These are phyloP conservation scores for Leuciscus waleckii DNA, from an alignment of 2,797 vertebrate species.

Conservation along the genomic window DNA sequence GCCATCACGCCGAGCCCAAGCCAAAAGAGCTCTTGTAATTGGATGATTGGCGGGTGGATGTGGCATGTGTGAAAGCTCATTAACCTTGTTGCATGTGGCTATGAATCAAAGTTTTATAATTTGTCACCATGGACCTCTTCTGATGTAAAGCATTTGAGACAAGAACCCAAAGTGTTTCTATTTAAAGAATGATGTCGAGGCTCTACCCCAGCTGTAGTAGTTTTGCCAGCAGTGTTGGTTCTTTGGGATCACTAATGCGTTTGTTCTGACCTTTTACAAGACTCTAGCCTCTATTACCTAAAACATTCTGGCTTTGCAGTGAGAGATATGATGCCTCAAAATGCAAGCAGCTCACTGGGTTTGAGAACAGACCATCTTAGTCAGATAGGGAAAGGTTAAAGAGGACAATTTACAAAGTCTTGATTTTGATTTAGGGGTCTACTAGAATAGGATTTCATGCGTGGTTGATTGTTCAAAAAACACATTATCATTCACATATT, in stretches of 20 bases:
- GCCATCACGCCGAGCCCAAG: constrained; percentile 12
- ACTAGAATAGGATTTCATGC: not conserved
- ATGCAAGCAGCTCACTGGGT: not conserved
- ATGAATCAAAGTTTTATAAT: not conserved
- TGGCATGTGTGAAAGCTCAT: constrained; percentile 43
- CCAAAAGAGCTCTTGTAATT: constrained; percentile 27
- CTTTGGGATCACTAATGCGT: not conserved
- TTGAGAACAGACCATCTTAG: not conserved
- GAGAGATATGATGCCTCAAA: not conserved
- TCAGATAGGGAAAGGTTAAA: not conserved
- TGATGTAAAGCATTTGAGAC: constrained; percentile 17
- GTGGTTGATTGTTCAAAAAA: not conserved
- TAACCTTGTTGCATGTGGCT: constrained; percentile 18
- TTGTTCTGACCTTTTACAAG: constrained; percentile 25
- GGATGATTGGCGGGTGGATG: constrained; percentile 49
- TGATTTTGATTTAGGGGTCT: not conserved
- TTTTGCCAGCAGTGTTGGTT: not conserved
- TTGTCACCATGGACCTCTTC: not conserved
- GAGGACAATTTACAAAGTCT: not conserved
- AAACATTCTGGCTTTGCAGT: not conserved
- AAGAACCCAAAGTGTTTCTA: constrained; percentile 18
- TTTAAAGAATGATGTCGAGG: not conserved
- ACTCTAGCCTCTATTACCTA: not conserved
- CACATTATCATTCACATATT: not conserved
- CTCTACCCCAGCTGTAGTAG: not conserved